These are phyloP conservation scores for Siniperca obscura DNA, from an alignment of 2,797 vertebrate genomes.

Conservation along the genomic window DNA sequence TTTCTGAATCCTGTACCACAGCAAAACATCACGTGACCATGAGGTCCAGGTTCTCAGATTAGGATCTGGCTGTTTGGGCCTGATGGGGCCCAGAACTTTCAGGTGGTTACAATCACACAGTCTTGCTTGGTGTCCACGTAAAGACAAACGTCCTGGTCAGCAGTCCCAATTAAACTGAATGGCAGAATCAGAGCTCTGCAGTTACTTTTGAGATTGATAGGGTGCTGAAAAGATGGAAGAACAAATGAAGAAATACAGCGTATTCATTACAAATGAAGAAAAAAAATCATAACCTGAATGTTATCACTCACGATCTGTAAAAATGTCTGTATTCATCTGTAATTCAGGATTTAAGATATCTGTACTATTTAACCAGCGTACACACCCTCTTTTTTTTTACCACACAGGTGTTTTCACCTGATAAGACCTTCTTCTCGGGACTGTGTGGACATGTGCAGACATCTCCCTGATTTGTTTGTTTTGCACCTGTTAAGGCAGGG, in stretches of 20 bases:
- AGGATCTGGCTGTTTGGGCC: conserved; percentile 25
- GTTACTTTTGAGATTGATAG: neutral
- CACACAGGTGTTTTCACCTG: conserved; percentile 23
- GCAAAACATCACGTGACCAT: conserved; percentile 6
- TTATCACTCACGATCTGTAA: neutral
- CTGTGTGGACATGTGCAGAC: neutral
- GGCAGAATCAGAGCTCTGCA: neutral
- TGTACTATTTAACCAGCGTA: neutral
- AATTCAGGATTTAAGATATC: neutral
- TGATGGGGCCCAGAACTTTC: conserved; percentile 24
- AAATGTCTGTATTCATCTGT: neutral
- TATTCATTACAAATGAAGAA: too few relatives aligned
- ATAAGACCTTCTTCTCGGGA: conserved; percentile 1
- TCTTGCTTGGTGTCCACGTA: conserved; percentile 13
- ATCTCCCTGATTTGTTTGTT: neutral
- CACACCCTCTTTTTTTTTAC: neutral
- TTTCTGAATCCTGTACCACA: neutral
- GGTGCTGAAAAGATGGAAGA: neutral
- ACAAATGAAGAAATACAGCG: neutral
- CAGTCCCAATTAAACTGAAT: conserved; percentile 24
- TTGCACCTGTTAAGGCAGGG: neutral
- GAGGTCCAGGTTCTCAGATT: conserved; percentile 28
- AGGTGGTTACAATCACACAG: conserved; percentile 54
- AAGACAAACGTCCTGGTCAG: conserved; percentile 22
- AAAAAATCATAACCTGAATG: too few relatives aligned